phyloP scores from a whole-genome alignment of 2,113 vertebrate genomes.

The Todiramphus saurophagus region DNA sequence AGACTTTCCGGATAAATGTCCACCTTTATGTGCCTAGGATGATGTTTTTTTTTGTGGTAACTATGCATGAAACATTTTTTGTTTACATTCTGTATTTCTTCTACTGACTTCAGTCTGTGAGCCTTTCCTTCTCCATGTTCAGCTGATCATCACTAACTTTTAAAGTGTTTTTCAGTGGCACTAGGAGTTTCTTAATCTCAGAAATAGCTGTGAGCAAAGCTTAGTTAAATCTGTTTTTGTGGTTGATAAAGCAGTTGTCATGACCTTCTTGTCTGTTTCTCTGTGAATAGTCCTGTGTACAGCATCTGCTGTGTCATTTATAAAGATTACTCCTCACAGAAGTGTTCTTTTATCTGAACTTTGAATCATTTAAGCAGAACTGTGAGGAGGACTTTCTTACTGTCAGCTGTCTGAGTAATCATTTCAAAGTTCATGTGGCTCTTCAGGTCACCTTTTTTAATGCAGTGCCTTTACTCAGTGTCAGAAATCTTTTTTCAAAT shows the following conservation, averaged over 20 bases:
- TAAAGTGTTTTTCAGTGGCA: background rate
- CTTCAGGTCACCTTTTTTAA: background rate
- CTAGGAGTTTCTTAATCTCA: background rate
- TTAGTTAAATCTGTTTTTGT: constrained; percentile 31
- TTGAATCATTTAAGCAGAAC: background rate
- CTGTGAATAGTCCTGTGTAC: background rate
- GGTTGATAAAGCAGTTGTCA: constrained; percentile 11
- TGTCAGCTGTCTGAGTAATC: background rate
- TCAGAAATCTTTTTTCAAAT: background rate
- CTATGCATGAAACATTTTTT: background rate
- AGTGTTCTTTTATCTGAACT: constrained; percentile 15
- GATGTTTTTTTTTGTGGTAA: rapidly evolving
- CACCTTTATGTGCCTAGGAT: background rate
- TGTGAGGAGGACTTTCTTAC: background rate
- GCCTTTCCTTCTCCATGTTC: background rate
- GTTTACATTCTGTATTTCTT: background rate
- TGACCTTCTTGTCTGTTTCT: constrained; percentile 27
- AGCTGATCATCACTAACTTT: background rate
- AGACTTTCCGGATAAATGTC: background rate
- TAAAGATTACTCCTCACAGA: background rate
- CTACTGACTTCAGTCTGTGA: background rate
- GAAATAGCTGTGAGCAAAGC: background rate
- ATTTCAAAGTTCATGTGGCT: background rate
- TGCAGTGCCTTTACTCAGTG: background rate
- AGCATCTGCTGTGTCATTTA: constrained; percentile 30